Evolutionary conservation across 2,113 vertebrate genomes (phyloP).

Genomic region (Kryptolebias marmoratus): DNA sequence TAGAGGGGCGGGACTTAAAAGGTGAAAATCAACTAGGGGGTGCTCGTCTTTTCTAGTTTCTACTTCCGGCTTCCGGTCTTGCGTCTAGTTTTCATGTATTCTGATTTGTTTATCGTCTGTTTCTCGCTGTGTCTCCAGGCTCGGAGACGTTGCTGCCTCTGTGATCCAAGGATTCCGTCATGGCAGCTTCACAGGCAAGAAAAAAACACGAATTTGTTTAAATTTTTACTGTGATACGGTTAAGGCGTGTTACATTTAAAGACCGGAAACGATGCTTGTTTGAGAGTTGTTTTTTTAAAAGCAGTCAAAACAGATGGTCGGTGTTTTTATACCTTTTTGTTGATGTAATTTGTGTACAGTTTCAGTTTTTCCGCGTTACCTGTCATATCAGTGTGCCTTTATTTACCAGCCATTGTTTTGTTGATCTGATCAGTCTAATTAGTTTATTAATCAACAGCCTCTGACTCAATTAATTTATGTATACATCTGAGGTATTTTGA

Average conservation of each 20-base stretch:
- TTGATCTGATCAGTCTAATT: no score
- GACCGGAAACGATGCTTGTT: background rate
- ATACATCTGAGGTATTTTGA: no score
- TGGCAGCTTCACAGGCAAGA: slow-evolving; percentile 47
- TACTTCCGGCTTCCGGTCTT: no score
- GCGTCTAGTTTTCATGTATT: no score
- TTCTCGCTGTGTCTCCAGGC: background rate
- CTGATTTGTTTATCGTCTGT: slow-evolving; percentile 7
- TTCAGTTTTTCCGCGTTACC: no score
- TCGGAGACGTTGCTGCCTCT: background rate
- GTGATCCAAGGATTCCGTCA: background rate
- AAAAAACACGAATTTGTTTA: background rate
- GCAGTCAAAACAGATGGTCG: background rate
- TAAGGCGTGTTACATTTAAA: background rate
- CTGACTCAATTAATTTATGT: no score
- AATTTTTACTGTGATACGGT: background rate
- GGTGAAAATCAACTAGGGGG: slow-evolving; percentile 18
- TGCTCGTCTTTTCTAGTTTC: accelerated
- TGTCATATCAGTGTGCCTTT: no score
- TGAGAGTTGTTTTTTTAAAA: background rate
- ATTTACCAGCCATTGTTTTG: no score
- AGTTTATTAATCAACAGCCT: no score
- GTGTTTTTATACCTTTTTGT: no score
- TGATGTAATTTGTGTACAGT: no score
- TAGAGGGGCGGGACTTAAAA: no score